Evolutionary conservation across 2,113 vertebrate species (phyloP).

Genomic region (Candoia aspera): DNA sequence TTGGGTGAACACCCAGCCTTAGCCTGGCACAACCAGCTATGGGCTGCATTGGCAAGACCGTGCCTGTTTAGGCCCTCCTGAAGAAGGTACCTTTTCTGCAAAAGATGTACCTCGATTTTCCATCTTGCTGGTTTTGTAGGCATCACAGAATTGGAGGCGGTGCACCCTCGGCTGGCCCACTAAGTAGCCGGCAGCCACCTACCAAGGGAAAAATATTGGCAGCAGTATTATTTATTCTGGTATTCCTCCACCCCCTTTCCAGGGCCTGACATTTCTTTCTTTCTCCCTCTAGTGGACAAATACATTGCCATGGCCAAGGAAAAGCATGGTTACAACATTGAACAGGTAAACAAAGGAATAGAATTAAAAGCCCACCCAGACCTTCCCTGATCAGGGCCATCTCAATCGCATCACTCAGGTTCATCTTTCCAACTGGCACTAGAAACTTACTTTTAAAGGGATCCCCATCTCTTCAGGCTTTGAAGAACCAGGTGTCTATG

Average conservation of each 20-base stretch:
- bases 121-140: too few species aligned
- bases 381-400: not conserved
- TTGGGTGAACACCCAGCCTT: too few species aligned
- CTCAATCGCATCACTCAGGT: not conserved
- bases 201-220: not conserved
- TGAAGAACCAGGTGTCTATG: not conserved
- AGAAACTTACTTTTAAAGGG: not conserved
- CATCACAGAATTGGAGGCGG: too few species aligned
- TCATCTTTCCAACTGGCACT: not conserved
- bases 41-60: too few species aligned
- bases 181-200: not conserved
- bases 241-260: not conserved
- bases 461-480: not conserved
- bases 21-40: too few species aligned
- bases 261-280: not conserved
- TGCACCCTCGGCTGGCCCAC: too few species aligned
- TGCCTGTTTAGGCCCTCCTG: too few species aligned
- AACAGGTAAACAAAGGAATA: slow-evolving; percentile 73
- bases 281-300: slow-evolving; percentile 81
- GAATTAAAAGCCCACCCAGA: not conserved
- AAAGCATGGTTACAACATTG: slow-evolving; percentile 91
- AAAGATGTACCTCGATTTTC: too few species aligned
- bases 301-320: slow-evolving; percentile 92
- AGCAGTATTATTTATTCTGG: not conserved
- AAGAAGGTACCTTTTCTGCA: too few species aligned